Percentiles rank a stretch among this genome's conserved stretches.
Conservation (phyloP, 2,113 vertebrate species). For the Platysteira castanea region DNA sequence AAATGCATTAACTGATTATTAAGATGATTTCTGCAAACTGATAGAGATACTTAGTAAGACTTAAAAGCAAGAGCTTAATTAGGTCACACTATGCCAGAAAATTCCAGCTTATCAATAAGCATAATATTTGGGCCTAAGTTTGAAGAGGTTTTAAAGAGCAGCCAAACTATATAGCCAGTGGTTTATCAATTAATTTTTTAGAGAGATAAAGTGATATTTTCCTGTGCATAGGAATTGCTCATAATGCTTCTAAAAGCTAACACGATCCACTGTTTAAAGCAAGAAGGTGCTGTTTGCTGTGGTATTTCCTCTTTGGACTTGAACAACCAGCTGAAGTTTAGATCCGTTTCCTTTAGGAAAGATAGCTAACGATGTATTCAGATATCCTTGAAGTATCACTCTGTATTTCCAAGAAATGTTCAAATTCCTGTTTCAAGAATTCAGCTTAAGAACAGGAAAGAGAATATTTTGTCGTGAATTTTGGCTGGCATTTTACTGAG, state of each 20-base stretch:
- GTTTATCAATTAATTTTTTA: background rate
- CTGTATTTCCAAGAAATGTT: background rate
- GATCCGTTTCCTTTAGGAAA: background rate
- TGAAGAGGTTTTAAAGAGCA: background rate
- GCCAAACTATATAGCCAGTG: background rate
- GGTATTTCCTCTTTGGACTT: background rate
- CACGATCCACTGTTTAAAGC: background rate
- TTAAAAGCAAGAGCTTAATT: background rate
- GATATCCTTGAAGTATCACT: background rate
- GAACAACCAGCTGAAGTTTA: background rate
- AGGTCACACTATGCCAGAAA: background rate
- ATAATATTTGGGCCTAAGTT: background rate
- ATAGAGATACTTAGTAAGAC: background rate
- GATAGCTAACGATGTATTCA: background rate
- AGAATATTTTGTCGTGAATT: background rate
- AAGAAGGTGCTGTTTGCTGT: background rate
- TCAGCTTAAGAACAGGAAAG: background rate
- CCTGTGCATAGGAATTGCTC: background rate
- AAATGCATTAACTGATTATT: background rate
- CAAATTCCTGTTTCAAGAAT: background rate
- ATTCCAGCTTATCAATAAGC: background rate
- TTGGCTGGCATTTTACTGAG: background rate
- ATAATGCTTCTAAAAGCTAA: background rate
- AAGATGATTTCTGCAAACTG: background rate
- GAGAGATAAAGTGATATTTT: background rate